Conservation (phyloP, 2,888 invertebrate genomes). For the Pseudoips prasinana region DNA sequence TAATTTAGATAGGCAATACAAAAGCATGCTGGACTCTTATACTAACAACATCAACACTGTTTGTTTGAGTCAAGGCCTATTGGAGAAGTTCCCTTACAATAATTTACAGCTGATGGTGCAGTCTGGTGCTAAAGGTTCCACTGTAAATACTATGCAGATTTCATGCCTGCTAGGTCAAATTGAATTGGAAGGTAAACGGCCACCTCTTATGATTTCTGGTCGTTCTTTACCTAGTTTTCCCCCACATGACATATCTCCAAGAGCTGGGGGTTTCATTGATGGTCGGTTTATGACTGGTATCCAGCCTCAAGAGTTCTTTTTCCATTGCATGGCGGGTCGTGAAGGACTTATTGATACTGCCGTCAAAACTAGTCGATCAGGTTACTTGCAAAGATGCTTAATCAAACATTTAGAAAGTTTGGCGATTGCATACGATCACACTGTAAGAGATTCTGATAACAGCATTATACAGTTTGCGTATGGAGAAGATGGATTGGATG, state of each 20-base stretch:
- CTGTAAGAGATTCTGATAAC: constrained; percentile 97
- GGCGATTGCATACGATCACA: constrained; percentile 95
- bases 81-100: constrained; percentile 95
- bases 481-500: constrained; percentile 97
- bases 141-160: constrained; percentile 99
- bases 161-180: constrained; percentile 99
- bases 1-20: constrained; percentile 91
- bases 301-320: constrained; percentile 98
- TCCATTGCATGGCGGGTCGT: constrained; percentile 99
- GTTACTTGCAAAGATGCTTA: constrained; percentile 97
- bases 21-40: constrained; percentile 88
- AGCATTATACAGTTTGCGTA: constrained; percentile 96
- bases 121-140: constrained; percentile 99
- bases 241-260: constrained; percentile 92
- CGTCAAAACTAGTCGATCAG: constrained; percentile 99
- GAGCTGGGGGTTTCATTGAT: constrained; percentile 98
- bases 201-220: constrained; percentile 97
- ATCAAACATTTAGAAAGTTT: constrained; percentile 99
- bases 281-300: constrained; percentile 99
- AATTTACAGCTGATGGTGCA: constrained; percentile 99
- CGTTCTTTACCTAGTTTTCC: constrained; percentile 95
- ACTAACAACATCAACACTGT: constrained; percentile 95
- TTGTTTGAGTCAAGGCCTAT: constrained; percentile 92
- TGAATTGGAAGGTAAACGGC: constrained; percentile 98
- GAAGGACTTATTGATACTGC: constrained; percentile 99